phyloP scores from a whole-genome alignment of 2,113 vertebrate genomes.

The Antechinus flavipes region DNA sequence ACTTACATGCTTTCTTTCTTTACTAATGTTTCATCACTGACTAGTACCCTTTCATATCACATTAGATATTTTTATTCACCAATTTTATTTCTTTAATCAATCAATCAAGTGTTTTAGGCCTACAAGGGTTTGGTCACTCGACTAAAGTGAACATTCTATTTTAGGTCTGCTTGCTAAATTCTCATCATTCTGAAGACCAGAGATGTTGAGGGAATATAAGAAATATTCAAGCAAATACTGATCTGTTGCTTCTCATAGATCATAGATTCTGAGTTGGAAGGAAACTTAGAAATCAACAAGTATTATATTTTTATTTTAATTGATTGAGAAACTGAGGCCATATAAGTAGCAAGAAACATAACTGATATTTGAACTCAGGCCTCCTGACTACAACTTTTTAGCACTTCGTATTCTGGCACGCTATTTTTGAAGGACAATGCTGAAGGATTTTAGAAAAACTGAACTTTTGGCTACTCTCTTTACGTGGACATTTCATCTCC shows the following conservation, averaged over 20 bases:
- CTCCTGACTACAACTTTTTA: neutral
- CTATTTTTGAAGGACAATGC: neutral
- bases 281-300: neutral
- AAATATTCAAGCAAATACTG: conserved; percentile 18
- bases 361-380: neutral
- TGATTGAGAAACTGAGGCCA: neutral
- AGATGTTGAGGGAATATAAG: conserved; percentile 8
- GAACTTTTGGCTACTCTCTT: neutral
- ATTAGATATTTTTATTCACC: neutral
- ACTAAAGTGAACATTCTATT: neutral
- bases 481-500: neutral
- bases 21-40: conserved; percentile 31
- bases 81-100: neutral
- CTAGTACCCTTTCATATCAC: neutral
- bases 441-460: neutral
- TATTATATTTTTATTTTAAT: neutral
- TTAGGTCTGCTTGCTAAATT: neutral
- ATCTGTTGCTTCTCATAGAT: conserved; percentile 39
- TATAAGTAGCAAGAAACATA: neutral
- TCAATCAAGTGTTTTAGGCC: neutral
- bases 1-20: neutral
- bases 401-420: neutral
- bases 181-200: neutral
- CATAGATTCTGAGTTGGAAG: neutral
- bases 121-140: neutral